Evolutionary conservation across 2,888 invertebrate species (phyloP).

Genomic region (Sialis lutaria): DNA sequence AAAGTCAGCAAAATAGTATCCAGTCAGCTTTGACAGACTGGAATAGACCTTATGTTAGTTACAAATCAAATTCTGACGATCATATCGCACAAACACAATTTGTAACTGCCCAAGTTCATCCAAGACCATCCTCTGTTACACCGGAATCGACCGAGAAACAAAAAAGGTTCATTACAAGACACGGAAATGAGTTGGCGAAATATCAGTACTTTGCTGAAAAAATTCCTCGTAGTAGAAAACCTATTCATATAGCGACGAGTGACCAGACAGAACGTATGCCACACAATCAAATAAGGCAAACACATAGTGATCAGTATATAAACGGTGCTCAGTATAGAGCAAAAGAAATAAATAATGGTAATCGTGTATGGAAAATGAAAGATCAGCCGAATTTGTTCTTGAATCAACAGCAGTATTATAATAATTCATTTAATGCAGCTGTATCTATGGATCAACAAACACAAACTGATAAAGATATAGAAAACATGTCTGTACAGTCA

Average conservation of each 20-base stretch:
- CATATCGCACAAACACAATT: constrained; percentile 17
- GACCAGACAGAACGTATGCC: constrained; percentile 27
- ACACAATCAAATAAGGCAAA: constrained; percentile 9
- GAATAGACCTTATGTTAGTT: constrained; percentile 6
- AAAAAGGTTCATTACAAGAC: constrained; percentile 13
- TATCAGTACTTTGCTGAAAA: constrained; percentile 55
- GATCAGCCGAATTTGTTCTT: constrained; percentile 7
- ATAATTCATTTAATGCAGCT: constrained; percentile 19
- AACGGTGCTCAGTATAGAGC: constrained; percentile 31
- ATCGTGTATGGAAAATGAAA: constrained; percentile 11
- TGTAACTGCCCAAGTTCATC: constrained; percentile 14
- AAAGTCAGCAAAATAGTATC: constrained; percentile 7
- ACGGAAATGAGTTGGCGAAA: constrained; percentile 15
- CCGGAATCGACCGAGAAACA: constrained; percentile 16
- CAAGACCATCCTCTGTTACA: constrained; percentile 23
- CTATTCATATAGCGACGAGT: constrained; percentile 45
- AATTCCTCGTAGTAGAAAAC: constrained; percentile 52
- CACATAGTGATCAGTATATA: constrained; percentile 18
- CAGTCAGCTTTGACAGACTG: constrained; percentile 3
- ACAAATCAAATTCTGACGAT: constrained; percentile 23
- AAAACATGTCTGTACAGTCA: constrained; percentile 20
- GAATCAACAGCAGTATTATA: constrained; percentile 19
- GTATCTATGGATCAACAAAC: not conserved
- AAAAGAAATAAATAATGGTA: constrained; percentile 13
- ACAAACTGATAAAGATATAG: too few relatives aligned